Conservation (phyloP, 2,888 invertebrate genomes). For the Podotricha telesiphe region DNA sequence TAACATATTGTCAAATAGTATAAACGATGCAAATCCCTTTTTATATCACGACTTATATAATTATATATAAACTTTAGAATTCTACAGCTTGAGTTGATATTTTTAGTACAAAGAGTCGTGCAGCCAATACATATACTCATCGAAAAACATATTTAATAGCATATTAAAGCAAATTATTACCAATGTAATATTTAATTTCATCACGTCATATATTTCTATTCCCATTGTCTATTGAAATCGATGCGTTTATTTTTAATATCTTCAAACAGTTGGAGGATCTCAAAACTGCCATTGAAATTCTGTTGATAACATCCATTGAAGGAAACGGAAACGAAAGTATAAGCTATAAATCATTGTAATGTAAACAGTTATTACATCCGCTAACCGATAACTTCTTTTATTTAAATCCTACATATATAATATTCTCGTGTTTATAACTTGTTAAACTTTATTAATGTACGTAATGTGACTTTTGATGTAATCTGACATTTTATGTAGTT, state of each 20-base stretch:
- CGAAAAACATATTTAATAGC: not conserved
- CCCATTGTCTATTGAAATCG: conserved; percentile 3
- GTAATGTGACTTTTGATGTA: too few species aligned
- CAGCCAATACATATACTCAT: not conserved
- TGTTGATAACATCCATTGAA: conserved; percentile 60
- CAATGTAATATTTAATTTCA: too few species aligned
- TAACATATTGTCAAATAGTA: too few species aligned
- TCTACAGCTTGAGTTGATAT: not conserved
- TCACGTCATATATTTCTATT: not conserved
- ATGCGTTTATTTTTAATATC: conserved; percentile 44
- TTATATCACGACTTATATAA: too few species aligned
- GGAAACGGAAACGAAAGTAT: conserved; percentile 52
- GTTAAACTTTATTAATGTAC: not conserved
- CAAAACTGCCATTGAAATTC: conserved; percentile 59
- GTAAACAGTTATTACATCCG: conserved; percentile 23
- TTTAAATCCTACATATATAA: not conserved
- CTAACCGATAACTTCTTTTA: conserved; percentile 2
- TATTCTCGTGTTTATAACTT: too few species aligned
- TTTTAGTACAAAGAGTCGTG: not conserved
- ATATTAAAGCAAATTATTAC: conserved; percentile 5
- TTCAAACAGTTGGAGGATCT: conserved; percentile 57
- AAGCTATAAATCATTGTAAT: conserved; percentile 34
- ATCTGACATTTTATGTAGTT: not conserved
- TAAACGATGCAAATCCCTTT: too few species aligned
- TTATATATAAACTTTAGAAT: not conserved